Evolutionary conservation across 2,888 invertebrate species (phyloP).

Genomic region (Eristalis pertinax): DNA sequence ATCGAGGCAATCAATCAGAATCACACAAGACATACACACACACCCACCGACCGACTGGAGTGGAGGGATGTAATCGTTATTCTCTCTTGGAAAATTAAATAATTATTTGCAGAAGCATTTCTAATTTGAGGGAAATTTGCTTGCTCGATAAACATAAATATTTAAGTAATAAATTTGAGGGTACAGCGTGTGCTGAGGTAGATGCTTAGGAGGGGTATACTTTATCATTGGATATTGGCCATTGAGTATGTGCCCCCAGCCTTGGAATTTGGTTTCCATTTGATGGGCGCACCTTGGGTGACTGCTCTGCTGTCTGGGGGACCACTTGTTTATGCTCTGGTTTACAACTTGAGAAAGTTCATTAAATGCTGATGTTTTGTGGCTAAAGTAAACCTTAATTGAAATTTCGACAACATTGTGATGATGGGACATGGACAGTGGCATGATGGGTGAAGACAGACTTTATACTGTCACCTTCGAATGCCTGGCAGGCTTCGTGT

Average conservation of each 20-base stretch:
- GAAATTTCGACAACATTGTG: neutral
- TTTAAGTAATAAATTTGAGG: constrained; percentile 18
- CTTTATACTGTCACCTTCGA: too few relatives aligned
- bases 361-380: neutral
- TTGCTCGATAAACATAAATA: constrained; percentile 33
- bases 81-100: constrained; percentile 17
- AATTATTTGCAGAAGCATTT: constrained; percentile 21
- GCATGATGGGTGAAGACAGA: neutral
- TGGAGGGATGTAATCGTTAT: constrained; percentile 6
- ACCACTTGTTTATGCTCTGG: neutral
- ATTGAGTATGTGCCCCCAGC: neutral
- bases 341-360: neutral
- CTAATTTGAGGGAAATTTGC: constrained; percentile 3
- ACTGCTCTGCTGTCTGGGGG: neutral
- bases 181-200: neutral
- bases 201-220: neutral
- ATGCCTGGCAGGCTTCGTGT: too few relatives aligned
- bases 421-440: neutral
- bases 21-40: constrained; percentile 6
- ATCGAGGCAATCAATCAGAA: constrained; percentile 59
- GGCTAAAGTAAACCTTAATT: neutral
- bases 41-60: neutral
- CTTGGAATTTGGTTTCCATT: neutral
- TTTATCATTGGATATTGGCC: neutral
- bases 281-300: neutral